phyloP scores from a whole-genome alignment of 2,888 invertebrate species.

The Polydrusus pterygomalis region DNA sequence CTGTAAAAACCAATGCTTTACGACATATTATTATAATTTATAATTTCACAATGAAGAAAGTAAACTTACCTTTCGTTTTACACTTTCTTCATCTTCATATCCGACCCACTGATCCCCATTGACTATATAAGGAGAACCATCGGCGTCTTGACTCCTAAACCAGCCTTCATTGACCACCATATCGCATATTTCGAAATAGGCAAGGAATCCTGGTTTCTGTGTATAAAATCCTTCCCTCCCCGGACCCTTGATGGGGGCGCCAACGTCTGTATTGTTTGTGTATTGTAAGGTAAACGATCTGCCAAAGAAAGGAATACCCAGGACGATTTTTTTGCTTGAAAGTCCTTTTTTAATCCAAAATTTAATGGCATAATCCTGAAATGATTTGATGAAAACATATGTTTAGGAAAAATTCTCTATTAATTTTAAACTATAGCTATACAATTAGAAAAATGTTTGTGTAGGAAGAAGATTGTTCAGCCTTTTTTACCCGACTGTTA shows the following conservation, averaged over 20 bases:
- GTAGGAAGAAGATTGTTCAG: no score
- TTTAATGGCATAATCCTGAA: slow-evolving; percentile 80
- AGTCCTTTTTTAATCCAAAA: slow-evolving; percentile 80
- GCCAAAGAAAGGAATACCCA: slow-evolving; percentile 85
- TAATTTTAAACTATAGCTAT: no score
- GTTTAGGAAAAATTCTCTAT: no score
- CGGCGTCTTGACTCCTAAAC: slow-evolving; percentile 73
- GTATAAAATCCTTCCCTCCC: slow-evolving; percentile 82
- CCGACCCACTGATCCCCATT: slow-evolving; percentile 88
- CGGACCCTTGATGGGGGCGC: slow-evolving; percentile 76
- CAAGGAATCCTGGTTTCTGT: slow-evolving; percentile 79
- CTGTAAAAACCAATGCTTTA: no score
- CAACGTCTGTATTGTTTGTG: slow-evolving; percentile 68
- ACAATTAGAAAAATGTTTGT: no score
- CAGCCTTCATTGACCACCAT: slow-evolving; percentile 68
- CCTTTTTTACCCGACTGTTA: no score
- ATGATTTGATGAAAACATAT: slow-evolving; percentile 26
- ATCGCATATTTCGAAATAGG: slow-evolving; percentile 82
- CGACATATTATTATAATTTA: no score
- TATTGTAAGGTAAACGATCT: slow-evolving; percentile 80
- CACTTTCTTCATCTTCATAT: slow-evolving; percentile 82
- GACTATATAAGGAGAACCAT: slow-evolving; percentile 80
- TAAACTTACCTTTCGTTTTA: slow-evolving; percentile 77
- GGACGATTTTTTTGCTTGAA: slow-evolving; percentile 79
- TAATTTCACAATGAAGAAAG: no score